Percentiles rank a stretch among this genome's conserved stretches.
Evolutionary conservation across 2,888 invertebrate genomes (phyloP).

Genomic region (Sthenelais limicola): DNA sequence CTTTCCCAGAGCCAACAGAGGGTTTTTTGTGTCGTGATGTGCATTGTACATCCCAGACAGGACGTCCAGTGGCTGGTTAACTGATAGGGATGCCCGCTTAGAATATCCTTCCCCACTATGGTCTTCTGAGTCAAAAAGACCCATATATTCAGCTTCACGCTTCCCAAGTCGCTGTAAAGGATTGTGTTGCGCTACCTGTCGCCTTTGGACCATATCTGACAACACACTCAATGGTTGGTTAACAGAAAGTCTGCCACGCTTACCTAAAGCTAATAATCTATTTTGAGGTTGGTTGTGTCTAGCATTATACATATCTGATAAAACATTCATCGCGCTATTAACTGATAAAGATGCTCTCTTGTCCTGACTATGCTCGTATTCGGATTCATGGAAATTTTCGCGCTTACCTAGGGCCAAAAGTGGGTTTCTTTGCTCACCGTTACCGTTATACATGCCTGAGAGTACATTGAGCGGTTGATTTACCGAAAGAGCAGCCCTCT

Average conservation of each 20-base stretch:
- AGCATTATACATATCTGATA: constrained; percentile 6
- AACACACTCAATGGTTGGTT: background rate
- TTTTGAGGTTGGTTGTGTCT: background rate
- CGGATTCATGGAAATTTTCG: too few species aligned
- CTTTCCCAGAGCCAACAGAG: constrained; percentile 16
- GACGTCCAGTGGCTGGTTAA: constrained; percentile 17
- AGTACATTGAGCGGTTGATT: constrained; percentile 23
- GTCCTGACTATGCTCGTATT: too few species aligned
- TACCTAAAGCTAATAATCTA: background rate
- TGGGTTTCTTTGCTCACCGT: background rate
- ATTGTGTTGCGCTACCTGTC: background rate
- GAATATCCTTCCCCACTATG: too few species aligned
- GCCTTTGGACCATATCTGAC: background rate
- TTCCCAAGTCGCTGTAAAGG: background rate
- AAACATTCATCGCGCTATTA: constrained; percentile 7
- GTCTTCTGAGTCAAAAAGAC: too few species aligned
- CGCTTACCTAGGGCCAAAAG: constrained; percentile 11
- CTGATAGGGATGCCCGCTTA: constrained; percentile 1
- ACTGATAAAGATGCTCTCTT: constrained; percentile 10
- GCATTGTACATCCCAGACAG: constrained; percentile 5
- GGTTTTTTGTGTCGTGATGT: background rate
- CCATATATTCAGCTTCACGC: too few species aligned
- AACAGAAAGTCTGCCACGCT: background rate
- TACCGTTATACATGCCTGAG: background rate
- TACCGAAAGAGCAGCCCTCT: constrained; percentile 8